Percentiles rank a stretch among this genome's conserved stretches.
Evolutionary conservation across 2,888 invertebrate genomes (phyloP).

Genomic region (Selenia dentaria): DNA sequence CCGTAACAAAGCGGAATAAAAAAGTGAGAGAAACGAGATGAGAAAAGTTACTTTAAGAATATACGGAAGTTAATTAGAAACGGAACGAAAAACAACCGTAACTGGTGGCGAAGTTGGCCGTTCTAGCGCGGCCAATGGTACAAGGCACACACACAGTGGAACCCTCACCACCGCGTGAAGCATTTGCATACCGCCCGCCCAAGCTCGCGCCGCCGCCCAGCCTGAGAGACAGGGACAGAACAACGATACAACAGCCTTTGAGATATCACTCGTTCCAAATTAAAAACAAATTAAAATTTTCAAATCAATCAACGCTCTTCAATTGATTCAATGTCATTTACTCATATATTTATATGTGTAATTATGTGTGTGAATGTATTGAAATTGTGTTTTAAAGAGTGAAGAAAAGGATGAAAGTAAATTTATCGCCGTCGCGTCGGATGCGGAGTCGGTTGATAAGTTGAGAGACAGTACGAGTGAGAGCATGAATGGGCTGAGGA

Average conservation of each 20-base stretch:
- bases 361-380: constrained; percentile 30
- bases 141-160: constrained; percentile 75
- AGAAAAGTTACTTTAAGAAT: constrained; percentile 83
- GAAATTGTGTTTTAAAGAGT: constrained; percentile 57
- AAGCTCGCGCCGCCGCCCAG: constrained; percentile 81
- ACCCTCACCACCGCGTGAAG: constrained; percentile 71
- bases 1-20: constrained; percentile 57
- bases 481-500: constrained; percentile 72
- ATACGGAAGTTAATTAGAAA: constrained; percentile 84
- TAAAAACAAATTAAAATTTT: constrained; percentile 30
- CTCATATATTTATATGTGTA: neutral
- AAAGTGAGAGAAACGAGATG: constrained; percentile 72
- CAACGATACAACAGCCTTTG: constrained; percentile 53
- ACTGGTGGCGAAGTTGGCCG: constrained; percentile 85
- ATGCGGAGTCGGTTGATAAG: constrained; percentile 62
- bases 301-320: constrained; percentile 8
- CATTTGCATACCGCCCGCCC: constrained; percentile 86
- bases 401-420: constrained; percentile 79
- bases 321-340: too few relatives aligned
- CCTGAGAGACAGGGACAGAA: constrained; percentile 79
- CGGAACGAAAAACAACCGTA: constrained; percentile 85
- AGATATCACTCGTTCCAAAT: constrained; percentile 49
- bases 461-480: constrained; percentile 65
- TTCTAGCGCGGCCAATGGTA: constrained; percentile 84
- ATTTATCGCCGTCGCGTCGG: constrained; percentile 77